Conservation (phyloP, 2,797 vertebrate genomes). For the Enteromius unitaeniatus region DNA sequence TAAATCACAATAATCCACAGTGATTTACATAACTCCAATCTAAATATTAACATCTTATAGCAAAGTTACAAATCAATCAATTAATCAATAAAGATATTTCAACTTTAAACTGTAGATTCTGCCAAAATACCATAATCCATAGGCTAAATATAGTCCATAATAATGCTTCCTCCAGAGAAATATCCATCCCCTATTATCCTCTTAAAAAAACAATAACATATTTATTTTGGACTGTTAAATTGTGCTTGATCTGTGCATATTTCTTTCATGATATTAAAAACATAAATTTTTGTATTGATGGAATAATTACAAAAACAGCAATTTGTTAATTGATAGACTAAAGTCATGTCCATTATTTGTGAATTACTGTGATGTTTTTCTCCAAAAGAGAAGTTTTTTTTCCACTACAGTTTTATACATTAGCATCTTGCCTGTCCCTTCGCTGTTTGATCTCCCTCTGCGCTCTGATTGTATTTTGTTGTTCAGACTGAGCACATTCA, state of each 20-base stretch:
- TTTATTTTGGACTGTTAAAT: too few relatives aligned
- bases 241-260: too few relatives aligned
- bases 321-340: background rate
- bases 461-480: conserved; percentile 36
- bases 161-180: too few relatives aligned
- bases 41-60: background rate
- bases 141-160: too few relatives aligned
- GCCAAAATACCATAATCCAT: too few relatives aligned
- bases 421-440: conserved; percentile 5
- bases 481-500: conserved; percentile 61
- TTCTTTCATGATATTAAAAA: too few relatives aligned
- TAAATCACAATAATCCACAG: background rate
- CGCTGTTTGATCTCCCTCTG: conserved; percentile 63
- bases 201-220: too few relatives aligned
- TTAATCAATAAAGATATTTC: too few relatives aligned
- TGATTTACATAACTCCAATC: background rate
- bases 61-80: background rate
- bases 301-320: too few relatives aligned
- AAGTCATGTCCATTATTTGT: background rate
- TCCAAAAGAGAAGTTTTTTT: background rate
- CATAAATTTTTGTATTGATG: too few relatives aligned
- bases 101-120: too few relatives aligned
- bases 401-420: background rate
- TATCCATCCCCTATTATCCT: too few relatives aligned
- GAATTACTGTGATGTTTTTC: background rate